Evolutionary conservation across 2,888 invertebrate species (phyloP).

Genomic region (Conops quadrifasciatus): DNA sequence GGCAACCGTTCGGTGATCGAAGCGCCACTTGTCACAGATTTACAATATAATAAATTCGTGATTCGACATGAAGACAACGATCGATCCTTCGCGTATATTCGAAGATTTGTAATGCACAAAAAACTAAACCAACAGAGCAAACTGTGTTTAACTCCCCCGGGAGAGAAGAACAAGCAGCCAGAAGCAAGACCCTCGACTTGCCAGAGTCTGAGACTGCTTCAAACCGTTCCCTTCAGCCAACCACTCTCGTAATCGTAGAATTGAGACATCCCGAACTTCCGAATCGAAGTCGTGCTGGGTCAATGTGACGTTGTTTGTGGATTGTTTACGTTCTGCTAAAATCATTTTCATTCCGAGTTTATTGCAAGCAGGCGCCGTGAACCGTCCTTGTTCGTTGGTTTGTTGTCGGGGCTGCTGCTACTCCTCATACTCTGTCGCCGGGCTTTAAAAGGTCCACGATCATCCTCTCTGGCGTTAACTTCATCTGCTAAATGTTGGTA

Average conservation of each 20-base stretch:
- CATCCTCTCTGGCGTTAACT: too few relatives aligned
- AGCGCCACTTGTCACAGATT: slow-evolving; percentile 64
- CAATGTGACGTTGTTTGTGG: slow-evolving; percentile 49
- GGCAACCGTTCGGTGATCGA: slow-evolving; percentile 48
- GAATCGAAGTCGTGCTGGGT: slow-evolving; percentile 62
- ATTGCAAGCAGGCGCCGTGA: too few relatives aligned
- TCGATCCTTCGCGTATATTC: slow-evolving; percentile 10
- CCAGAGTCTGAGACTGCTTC: slow-evolving; percentile 19
- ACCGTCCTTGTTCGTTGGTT: too few relatives aligned
- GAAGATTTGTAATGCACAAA: too few relatives aligned
- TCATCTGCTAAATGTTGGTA: slow-evolving; percentile 33
- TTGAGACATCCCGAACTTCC: slow-evolving; percentile 56
- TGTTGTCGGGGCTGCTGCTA: neutral
- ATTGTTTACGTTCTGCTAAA: slow-evolving; percentile 62
- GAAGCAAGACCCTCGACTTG: neutral
- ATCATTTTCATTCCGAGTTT: slow-evolving; percentile 51
- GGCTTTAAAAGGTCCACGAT: too few relatives aligned
- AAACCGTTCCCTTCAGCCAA: neutral
- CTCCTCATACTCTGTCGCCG: neutral
- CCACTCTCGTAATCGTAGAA: slow-evolving; percentile 29
- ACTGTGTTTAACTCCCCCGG: slow-evolving; percentile 46
- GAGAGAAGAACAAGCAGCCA: slow-evolving; percentile 32
- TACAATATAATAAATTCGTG: slow-evolving; percentile 66
- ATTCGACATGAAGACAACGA: slow-evolving; percentile 55
- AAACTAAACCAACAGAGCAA: slow-evolving; percentile 15